Base-by-base conservation (phyloP, 2,113 vertebrate genomes). In the Petromus typicus region DNA sequence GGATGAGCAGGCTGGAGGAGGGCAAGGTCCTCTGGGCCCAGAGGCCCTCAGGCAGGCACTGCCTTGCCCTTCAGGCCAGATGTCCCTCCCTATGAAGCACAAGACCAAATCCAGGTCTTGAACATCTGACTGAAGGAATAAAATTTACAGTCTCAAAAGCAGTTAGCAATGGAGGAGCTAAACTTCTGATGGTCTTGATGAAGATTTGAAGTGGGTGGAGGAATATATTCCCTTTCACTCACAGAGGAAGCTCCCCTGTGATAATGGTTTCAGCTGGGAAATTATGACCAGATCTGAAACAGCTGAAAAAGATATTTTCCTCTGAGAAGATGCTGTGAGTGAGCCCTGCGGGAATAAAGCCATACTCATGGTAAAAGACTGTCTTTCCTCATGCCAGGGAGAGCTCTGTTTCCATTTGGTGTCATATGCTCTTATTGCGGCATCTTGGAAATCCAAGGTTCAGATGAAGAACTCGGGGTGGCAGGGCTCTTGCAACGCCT, bases 211-310 rank as follows among this genome's bases (percentile, higher is more conserved):
- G 91, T 98, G 98, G 98, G 97, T 98, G 22, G 97, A 98, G 89
- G 97, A 98, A 86, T 98, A 98, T 79, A 97, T 98, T 56, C 97
- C 97, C 37, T 98, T 86, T 98, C 98, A 40, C 97, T 98, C 81
- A 96, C 98, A 81, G 98, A 98, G 20, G 96, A n/a, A 54, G 98
- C 97, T 90, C 98, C 83, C 98, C 98, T 51, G 96, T 97, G 10
- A 94, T 98, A 61, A 82, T 98, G 84, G 98, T 98, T 88, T 98
- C 98, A 43, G 98, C 98, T 71, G 98, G 98, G 99, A 99, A 98
- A 99, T 99, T 91, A 99, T 99, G 32, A 99, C 99, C 85, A 99
- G 98, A 98, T 99, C 99, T 81, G 99, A 99, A 98, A 99, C 99
- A 98, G 99, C 99, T 73, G 99, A 64, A 99, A 98, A 98, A n/a